Base-by-base conservation (phyloP, 2,888 invertebrate species). In the Mesochorus sp. region DNA sequence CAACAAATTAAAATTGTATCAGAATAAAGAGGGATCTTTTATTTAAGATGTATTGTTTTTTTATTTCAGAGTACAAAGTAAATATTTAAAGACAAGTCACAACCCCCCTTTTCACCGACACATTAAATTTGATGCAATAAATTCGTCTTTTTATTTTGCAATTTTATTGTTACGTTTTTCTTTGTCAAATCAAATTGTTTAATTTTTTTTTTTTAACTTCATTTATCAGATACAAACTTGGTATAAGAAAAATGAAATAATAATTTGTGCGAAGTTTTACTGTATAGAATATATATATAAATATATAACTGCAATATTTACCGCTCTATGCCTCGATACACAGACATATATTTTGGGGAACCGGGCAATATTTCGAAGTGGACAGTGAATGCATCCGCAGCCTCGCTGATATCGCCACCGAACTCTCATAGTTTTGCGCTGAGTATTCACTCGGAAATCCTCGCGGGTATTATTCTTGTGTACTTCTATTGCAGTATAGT, bases 361-460 rank as follows among this genome's bases (percentile, higher is more conserved):
- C 24, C 34, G 24, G 21, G 68, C 57, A 57, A 57, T 68, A 68
- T 68, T 68, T 68, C 21, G 57, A 57, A 68, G 57, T 57, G 57
- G 57, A 57, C 49, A 49, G 49, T 6, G n/a, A 64, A 49, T 34
- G 37, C 49, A 10, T 3, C n/a, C 12, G n/a, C 39, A 12, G 49
- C 49, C 24, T 10, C 49, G 24, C 21, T 31, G 55, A 8, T 67
- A 53, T 55, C 67, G 53, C 42, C 19, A 42, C 55, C 42, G 12
- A 44, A 55, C 67, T 59, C 49, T 53, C 44, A 55, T 55, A 67
- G 55, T 10, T 44, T 67, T 31, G 28, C 67, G 8, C 47, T 53
- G 61, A 61, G 61, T 51, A 61, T 71, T 61, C 61, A 51, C 49
- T 42, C 64, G 72, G 44, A 73, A 66, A 73, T 66, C 37, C 57